Base-by-base conservation (phyloP, 2,113 vertebrate species). In the Aegithalos caudatus region DNA sequence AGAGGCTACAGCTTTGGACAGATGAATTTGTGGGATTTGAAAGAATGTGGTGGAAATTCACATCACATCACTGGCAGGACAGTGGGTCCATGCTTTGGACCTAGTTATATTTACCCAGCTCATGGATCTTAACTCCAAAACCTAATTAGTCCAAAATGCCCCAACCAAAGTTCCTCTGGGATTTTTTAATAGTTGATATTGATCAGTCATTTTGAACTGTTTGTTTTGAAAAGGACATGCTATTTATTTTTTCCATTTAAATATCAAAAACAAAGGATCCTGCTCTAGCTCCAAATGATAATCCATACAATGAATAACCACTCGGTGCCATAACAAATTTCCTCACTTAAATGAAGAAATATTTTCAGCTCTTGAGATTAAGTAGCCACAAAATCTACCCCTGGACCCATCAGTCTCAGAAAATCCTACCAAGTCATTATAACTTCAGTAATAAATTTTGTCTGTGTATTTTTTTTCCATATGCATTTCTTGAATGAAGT, bases 171-270 rank as follows among this genome's bases (percentile, higher is more conserved):
- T 29, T 77, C 33, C 33, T 66, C 21, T 56, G 21, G 12, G 54
- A 38, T 40, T 33, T 72, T 69, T 78, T 77, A 93, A 47, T 88
- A 90, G 37, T 45, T 35, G 7, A 47, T 92, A 92, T 96, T 81
- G 93, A 97, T 53, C 18, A 64, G 76, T 64, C n/a, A 88, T 94
- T 95, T 93, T 51, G 56, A 92, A 88, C 14, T 92, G 64, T 93
- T 94, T 97, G 90, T 62, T 93, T 86, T 86, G 88, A 67, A 95
- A 96, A 91, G 82, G 90, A 95, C 86, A 78, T 24, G 76, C 16
- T 93, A 94, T 96, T 96, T 94, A 81, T 86, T 95, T 90, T 78
- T 54, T 92, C 77, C 45, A 92, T 94, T 93, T 92, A 94, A 96
- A 94, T 92, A 97, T 69, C 80, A 93, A 69, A 94, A 92, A 60